Evolutionary conservation across 2,113 vertebrate genomes (phyloP), one percentile per base, ranked within the genome.

Genomic region (Corythornis cristatus): DNA sequence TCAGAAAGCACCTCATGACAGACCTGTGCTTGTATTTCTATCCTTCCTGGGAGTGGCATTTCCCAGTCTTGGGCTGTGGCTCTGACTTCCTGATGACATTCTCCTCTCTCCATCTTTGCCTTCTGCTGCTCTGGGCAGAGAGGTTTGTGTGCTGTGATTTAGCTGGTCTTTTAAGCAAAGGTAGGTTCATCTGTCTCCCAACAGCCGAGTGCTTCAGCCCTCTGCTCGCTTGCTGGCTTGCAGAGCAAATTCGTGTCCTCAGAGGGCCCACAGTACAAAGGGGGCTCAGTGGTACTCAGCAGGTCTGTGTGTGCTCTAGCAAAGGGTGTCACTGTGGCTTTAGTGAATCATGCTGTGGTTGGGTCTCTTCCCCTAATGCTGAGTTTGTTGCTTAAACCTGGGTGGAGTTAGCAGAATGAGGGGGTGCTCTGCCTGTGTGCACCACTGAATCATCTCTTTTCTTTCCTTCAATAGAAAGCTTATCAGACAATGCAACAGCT

Each of bases 401-500:
- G 43, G 37, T 29, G 48, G 23, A 17, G 31, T 84, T 43, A 87
- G 35, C 53, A 61, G 73, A 92, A 83, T 0, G 23, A 70, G 23
- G 4, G 46, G 56, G 33, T 43, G 57, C 28, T 68, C 51, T 60
- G 51, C 10, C 48, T 29, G 31, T 10, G 20, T 15, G 20, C 5
- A 3, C 31, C 8, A 7, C 70, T 82, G 81, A 92, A 70, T 48
- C 7, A 12, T 61, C 80, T 94, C 79, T 90, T 31, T 91, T 86
- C 93, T 92, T 93, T 80, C 96, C 92, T 95, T 94, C 50, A 83
- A 79, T 29, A 99, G 99, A 99, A 97, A 99, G 99, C 96, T 98
- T 99, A 74, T 99, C 99, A 43, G 99, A 99, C 98, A 99, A 99
- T 11, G 99, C 99, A 20, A 99, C 99, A 58, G 99, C 99, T 79